These are phyloP conservation scores for Raillietiella orientalis DNA, from an alignment of 2,888 invertebrate species.

Conservation along the genomic window DNA sequence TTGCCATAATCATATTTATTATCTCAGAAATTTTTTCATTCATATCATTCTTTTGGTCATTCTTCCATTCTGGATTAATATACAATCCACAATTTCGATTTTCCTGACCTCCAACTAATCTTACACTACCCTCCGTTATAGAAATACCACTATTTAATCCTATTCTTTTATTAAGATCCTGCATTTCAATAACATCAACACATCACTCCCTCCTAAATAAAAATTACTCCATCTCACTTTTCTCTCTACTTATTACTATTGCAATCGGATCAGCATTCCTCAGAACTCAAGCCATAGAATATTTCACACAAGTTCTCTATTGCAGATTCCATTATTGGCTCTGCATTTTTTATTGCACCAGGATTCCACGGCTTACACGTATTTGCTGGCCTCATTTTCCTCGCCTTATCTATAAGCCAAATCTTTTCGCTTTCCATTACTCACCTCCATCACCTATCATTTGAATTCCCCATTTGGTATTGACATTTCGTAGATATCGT, in stretches of 20 bases:
- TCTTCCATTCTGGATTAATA: conserved; percentile 14
- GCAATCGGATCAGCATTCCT: conserved; percentile 28
- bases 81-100: conserved; percentile 22
- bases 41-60: conserved; percentile 12
- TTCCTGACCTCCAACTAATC: conserved; percentile 28
- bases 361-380: conserved; percentile 43
- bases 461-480: conserved; percentile 28
- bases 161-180: conserved; percentile 31
- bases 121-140: conserved; percentile 26
- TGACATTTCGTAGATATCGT: conserved; percentile 33
- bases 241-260: conserved; percentile 20
- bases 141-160: conserved; percentile 38
- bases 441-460: too few relatives aligned
- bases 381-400: conserved; percentile 23
- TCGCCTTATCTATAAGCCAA: conserved; percentile 19
- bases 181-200: conserved; percentile 28
- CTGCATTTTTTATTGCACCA: conserved; percentile 33
- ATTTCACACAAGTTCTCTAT: conserved; percentile 24
- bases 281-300: conserved; percentile 29
- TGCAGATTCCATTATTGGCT: conserved; percentile 26
- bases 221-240: conserved; percentile 15
- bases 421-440: too few relatives aligned
- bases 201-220: conserved; percentile 21
- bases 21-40: conserved; percentile 11
- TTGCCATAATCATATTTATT: conserved; percentile 10